Conservation (phyloP, 2,113 vertebrate genomes). For the Pachyramphus minor region DNA sequence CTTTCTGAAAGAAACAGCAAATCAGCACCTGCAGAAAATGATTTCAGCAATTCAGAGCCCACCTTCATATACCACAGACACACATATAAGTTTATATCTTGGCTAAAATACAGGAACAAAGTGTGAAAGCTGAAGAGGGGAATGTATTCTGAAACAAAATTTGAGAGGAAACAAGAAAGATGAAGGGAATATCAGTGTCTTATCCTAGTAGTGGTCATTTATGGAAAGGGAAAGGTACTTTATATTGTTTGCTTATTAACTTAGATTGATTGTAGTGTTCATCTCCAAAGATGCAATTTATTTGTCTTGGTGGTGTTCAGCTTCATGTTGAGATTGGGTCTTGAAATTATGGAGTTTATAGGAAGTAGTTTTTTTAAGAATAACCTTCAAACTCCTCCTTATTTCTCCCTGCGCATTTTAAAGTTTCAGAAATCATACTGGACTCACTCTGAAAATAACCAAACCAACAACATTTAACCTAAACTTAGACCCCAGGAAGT, state of each 20-base stretch:
- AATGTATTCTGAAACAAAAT: neutral
- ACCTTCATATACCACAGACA: neutral
- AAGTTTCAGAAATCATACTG: neutral
- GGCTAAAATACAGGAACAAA: neutral
- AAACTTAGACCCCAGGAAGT: neutral
- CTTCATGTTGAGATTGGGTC: neutral
- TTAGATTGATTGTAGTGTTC: neutral
- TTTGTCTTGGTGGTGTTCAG: neutral
- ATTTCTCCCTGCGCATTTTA: neutral
- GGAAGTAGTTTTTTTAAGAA: neutral
- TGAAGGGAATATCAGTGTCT: neutral
- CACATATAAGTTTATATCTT: fast-evolving
- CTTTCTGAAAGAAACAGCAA: neutral
- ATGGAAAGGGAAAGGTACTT: neutral
- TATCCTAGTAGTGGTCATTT: neutral
- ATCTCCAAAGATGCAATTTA: neutral
- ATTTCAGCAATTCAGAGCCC: neutral
- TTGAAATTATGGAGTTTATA: neutral
- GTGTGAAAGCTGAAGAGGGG: neutral
- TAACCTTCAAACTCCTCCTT: neutral
- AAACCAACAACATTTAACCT: neutral
- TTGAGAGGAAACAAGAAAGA: neutral
- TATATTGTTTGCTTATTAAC: neutral
- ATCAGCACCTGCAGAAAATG: neutral
- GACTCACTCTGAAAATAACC: neutral